Percentiles rank a stretch among this genome's conserved stretches.
These are phyloP conservation scores for Chloroclysta siterata DNA, from an alignment of 2,888 invertebrate species.

Conservation along the genomic window DNA sequence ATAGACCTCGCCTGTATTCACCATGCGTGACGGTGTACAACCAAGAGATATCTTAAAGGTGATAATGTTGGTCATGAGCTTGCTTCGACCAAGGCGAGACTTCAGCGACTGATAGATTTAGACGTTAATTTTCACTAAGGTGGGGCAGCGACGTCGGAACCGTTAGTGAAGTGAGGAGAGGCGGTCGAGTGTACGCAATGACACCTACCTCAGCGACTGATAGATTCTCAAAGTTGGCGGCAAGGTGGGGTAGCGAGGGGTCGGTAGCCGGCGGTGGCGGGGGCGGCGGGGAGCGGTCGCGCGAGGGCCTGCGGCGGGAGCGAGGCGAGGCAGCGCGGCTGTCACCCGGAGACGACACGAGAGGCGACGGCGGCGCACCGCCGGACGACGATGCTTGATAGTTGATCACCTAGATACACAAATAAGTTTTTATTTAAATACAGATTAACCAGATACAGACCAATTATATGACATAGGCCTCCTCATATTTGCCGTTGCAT, in stretches of 20 bases:
- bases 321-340: constrained; percentile 90
- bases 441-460: too few species aligned
- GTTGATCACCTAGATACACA: constrained; percentile 65
- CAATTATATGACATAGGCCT: too few species aligned
- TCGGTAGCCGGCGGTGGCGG: constrained; percentile 57
- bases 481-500: too few species aligned
- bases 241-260: constrained; percentile 64
- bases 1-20: too few species aligned
- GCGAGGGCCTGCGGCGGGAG: constrained; percentile 79
- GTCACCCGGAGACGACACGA: constrained; percentile 91
- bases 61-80: not conserved
- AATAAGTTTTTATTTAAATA: too few species aligned
- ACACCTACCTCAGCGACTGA: constrained; percentile 69
- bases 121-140: not conserved
- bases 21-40: too few species aligned
- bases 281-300: constrained; percentile 75
- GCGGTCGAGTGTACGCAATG: too few species aligned
- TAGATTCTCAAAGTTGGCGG: constrained; percentile 76
- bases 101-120: not conserved
- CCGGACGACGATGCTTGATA: constrained; percentile 78
- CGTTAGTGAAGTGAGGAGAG: not conserved
- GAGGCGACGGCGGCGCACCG: constrained; percentile 86
- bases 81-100: not conserved
- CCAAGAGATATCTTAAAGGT: too few species aligned
- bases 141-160: not conserved